Evolutionary conservation across 2,113 vertebrate species (phyloP).

Genomic region (Enhydra lutris): DNA sequence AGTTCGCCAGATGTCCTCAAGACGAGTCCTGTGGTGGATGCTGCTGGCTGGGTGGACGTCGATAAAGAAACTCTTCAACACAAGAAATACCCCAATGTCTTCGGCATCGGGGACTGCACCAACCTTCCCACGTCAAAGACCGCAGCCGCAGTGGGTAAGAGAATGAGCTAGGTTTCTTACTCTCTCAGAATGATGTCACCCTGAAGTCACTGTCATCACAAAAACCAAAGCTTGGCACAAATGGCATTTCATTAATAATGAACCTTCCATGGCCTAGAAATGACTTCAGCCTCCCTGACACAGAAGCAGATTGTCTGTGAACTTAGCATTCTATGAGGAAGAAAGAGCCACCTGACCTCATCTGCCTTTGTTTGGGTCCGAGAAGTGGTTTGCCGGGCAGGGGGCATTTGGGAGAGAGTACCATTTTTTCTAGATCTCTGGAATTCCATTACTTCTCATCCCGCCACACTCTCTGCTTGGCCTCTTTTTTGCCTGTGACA

Average conservation of each 20-base stretch:
- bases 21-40: slow-evolving; percentile 86
- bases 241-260: neutral
- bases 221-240: neutral
- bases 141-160: slow-evolving; percentile 91
- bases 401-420: neutral
- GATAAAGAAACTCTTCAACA: slow-evolving; percentile 94
- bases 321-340: neutral
- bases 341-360: neutral
- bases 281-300: neutral
- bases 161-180: neutral
- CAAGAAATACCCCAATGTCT: slow-evolving; percentile 92
- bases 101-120: slow-evolving; percentile 98
- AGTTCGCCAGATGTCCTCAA: slow-evolving; percentile 89
- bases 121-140: slow-evolving; percentile 95
- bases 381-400: neutral
- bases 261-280: neutral
- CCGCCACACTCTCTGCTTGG: neutral
- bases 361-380: neutral
- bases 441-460: neutral
- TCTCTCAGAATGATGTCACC: neutral
- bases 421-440: neutral
- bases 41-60: slow-evolving; percentile 91
- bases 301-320: neutral
- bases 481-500: neutral
- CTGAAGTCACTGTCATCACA: neutral